These are phyloP conservation scores for Todiramphus chloris DNA, from an alignment of 2,113 vertebrate genomes.

Conservation along the genomic window DNA sequence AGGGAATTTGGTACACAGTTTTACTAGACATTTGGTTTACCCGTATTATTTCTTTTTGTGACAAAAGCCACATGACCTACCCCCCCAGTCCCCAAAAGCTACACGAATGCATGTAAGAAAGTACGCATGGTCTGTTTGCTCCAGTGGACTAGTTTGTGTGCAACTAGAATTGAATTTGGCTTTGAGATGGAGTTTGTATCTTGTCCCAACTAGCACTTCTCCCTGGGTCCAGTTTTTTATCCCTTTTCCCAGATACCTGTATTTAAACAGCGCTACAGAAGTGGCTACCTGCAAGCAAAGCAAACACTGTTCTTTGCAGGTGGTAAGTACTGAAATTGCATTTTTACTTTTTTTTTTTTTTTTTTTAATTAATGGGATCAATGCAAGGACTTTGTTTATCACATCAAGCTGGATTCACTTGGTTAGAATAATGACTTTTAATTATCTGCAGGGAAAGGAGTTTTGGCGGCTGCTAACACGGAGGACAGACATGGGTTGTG, in stretches of 20 bases:
- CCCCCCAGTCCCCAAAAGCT: neutral
- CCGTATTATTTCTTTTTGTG: neutral
- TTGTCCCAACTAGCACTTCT: neutral
- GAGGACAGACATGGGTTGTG: slow-evolving; percentile 9
- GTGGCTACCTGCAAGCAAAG: neutral
- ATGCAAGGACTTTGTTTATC: slow-evolving; percentile 45
- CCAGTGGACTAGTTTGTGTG: neutral
- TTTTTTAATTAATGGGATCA: slow-evolving; percentile 15
- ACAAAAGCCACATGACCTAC: neutral
- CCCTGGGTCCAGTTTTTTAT: neutral
- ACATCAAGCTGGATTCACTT: slow-evolving; percentile 30
- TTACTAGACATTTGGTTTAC: neutral
- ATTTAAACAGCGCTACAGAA: neutral
- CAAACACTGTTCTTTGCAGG: neutral
- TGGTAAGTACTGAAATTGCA: slow-evolving; percentile 60
- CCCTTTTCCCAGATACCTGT: neutral
- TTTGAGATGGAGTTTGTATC: neutral
- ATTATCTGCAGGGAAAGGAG: slow-evolving; percentile 34
- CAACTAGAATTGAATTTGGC: neutral
- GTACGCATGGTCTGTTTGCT: neutral
- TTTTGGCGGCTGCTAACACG: slow-evolving; percentile 42
- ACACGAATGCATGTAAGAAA: neutral
- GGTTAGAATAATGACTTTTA: slow-evolving; percentile 34
- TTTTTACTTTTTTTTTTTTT: slow-evolving; percentile 54
- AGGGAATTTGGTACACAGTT: neutral